Evolutionary conservation across 1,140 invertebrate genomes (phyloP), one percentile per base, ranked within the genome.

Genomic region (Psix sp.): DNA sequence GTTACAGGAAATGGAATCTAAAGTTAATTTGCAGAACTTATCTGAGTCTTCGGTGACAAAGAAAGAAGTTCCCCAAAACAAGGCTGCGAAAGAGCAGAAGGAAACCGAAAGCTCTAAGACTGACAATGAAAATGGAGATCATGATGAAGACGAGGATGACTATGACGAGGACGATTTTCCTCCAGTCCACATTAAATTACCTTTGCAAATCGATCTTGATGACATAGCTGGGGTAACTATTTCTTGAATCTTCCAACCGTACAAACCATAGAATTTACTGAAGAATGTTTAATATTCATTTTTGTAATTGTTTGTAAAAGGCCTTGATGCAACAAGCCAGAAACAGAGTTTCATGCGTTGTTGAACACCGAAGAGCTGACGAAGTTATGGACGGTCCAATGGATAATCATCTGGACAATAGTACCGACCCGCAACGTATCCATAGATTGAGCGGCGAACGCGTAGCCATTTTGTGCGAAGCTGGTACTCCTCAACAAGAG

Each of bases 391-490:
- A 95, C 82, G 92, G 92, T 62, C 71, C 86, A 3, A 86, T 86
- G 31, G 78, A 85, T 31, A 82, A 83, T 35, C 63, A 48, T 21
- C 5, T 84, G 3, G 84, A 93, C 54, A 87, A 94, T 62, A 91
- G 88, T 68, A 93, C 92, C 17, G 92, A 94, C 85, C 92, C 92
- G 7, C 88, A 91, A 60, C 90, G 91, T 7, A 87, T 92, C 78
- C 90, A 93, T 75, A 90, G 91, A 72, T 88, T 95, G 46, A 93
- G 91, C 65, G 94, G 94, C 18, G 95, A 96, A 84, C 91, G 93
- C 26, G 93, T 96, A 86, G 92, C 93, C 6, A 95, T 96, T 79
- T 91, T 94, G 75, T 96, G 95, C 78, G 93, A 95, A 82, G 94
- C 93, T 76, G 94, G 92, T 49, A 87, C 86, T 51, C 90, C 91